Evolutionary conservation across 2,888 invertebrate genomes (phyloP).

Genomic region (Mystacides longicornis): DNA sequence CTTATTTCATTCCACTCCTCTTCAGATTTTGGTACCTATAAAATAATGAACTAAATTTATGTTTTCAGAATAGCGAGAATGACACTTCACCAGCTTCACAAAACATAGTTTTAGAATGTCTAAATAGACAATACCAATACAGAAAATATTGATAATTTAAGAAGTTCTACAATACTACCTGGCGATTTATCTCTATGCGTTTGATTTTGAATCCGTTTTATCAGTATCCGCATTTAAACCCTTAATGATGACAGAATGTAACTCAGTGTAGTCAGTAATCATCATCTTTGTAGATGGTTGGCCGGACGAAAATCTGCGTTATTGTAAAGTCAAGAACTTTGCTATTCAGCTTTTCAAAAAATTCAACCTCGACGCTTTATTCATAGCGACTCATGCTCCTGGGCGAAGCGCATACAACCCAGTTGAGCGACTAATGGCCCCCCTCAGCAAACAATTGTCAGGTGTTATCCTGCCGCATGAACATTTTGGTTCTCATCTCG

Average conservation of each 20-base stretch:
- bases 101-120: too few relatives aligned
- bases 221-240: not conserved
- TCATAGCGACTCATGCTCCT: constrained; percentile 31
- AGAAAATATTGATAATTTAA: too few relatives aligned
- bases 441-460: constrained; percentile 30
- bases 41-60: too few relatives aligned
- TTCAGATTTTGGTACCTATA: too few relatives aligned
- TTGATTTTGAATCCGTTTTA: not conserved
- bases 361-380: constrained; percentile 27
- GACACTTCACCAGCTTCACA: too few relatives aligned
- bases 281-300: not conserved
- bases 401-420: constrained; percentile 32
- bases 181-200: too few relatives aligned
- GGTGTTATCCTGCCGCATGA: constrained; percentile 32
- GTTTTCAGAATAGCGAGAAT: too few relatives aligned
- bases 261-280: not conserved
- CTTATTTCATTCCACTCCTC: too few relatives aligned
- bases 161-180: too few relatives aligned
- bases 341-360: not conserved
- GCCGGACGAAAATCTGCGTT: not conserved
- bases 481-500: constrained; percentile 30
- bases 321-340: not conserved
- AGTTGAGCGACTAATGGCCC: constrained; percentile 33
- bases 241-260: not conserved
- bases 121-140: too few relatives aligned